Conservation (phyloP, 2,797 vertebrate genomes). For the Ptychadena robeensis region DNA sequence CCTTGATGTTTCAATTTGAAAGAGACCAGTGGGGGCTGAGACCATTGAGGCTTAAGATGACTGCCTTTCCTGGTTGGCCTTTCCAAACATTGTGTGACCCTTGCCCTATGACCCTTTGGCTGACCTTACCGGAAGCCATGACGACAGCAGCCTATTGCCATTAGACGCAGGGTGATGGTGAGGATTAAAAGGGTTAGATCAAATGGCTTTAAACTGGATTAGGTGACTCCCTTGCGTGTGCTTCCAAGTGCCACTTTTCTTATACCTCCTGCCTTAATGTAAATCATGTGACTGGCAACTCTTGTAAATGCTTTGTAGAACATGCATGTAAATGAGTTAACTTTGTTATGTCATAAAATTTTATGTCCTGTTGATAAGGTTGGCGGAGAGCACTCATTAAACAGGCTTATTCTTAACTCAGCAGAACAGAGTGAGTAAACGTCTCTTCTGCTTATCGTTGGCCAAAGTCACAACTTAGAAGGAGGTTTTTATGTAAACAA, state of each 20-base stretch:
- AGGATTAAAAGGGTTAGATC: constrained; percentile 95
- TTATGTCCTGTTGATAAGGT: constrained; percentile 83
- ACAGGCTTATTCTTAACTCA: constrained; percentile 79
- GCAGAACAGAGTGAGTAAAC: constrained; percentile 78
- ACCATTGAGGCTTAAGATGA: constrained; percentile 99
- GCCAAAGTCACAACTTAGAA: constrained; percentile 81
- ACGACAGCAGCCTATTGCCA: constrained; percentile 99
- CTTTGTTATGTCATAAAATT: constrained; percentile 73
- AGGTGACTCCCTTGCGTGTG: constrained; percentile 87
- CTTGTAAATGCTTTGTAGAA: constrained; percentile 77
- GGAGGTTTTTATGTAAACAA: constrained; percentile 77
- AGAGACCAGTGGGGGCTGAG: constrained; percentile 99
- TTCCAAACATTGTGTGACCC: constrained; percentile 99
- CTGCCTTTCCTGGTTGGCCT: constrained; percentile 99
- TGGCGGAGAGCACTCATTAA: constrained; percentile 82
- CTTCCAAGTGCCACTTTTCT: constrained; percentile 76
- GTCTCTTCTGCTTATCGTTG: constrained; percentile 79
- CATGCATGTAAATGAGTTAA: constrained; percentile 82
- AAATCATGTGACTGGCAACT: constrained; percentile 85
- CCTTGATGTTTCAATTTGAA: constrained; percentile 99
- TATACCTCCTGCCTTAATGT: constrained; percentile 81
- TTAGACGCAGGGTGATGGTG: constrained; percentile 99
- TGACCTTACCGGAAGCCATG: constrained; percentile 99
- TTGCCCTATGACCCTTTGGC: constrained; percentile 99
- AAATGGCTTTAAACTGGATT: constrained; percentile 86